Conservation (phyloP, 2,888 invertebrate species). For the Cheilosia vulpina region DNA sequence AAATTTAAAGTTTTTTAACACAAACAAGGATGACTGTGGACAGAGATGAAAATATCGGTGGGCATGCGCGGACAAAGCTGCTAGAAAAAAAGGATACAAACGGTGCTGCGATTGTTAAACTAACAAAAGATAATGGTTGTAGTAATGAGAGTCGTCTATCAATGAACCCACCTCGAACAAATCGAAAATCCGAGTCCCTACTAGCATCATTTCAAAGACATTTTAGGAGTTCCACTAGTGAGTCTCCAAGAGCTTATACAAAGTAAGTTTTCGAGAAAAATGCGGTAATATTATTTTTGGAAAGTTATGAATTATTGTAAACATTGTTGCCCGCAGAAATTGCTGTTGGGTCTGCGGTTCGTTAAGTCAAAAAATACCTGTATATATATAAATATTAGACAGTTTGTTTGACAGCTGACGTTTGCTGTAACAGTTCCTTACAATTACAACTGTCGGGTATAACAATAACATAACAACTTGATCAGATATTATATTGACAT, state of each 20-base stretch:
- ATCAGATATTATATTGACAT: no score
- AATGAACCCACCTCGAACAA: conserved; percentile 77
- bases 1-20: conserved; percentile 80
- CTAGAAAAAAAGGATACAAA: conserved; percentile 80
- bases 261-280: conserved; percentile 79
- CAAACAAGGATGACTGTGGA: conserved; percentile 81
- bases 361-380: no score
- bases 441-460: no score
- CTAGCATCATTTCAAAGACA: conserved; percentile 83
- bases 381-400: no score
- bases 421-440: no score
- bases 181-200: conserved; percentile 81
- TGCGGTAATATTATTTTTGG: no score
- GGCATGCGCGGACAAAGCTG: conserved; percentile 83
- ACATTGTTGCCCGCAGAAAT: no score
- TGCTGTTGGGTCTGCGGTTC: neutral
- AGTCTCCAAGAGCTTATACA: conserved; percentile 82
- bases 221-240: conserved; percentile 82
- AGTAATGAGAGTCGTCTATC: conserved; percentile 80
- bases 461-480: no score
- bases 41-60: conserved; percentile 80
- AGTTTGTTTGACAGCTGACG: no score
- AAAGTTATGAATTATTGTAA: no score
- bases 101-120: conserved; percentile 79
- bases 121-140: conserved; percentile 77